These are phyloP conservation scores for Crocuta crocuta DNA, from an alignment of 2,113 vertebrate genomes.

Conservation along the genomic window DNA sequence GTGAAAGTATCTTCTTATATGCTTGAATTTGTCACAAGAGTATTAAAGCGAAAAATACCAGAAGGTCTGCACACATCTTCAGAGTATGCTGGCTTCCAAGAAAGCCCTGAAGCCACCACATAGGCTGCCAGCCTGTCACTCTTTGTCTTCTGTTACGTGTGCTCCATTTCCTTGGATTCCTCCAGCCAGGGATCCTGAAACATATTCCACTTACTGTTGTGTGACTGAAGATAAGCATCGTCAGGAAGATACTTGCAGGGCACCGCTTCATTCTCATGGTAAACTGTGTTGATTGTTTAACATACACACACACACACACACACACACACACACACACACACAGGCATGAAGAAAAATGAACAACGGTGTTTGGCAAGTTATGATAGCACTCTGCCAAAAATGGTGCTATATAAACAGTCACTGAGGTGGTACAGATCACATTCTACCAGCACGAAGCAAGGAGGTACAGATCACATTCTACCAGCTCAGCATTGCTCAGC, in stretches of 20 bases:
- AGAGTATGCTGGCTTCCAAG: background rate
- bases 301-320: background rate
- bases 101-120: background rate
- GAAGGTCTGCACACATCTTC: background rate
- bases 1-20: background rate
- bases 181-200: background rate
- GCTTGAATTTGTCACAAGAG: background rate
- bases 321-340: too few species aligned
- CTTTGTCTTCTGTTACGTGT: accelerated
- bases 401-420: background rate
- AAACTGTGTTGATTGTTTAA: background rate
- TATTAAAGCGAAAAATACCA: background rate
- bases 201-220: background rate
- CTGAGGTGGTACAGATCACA: background rate
- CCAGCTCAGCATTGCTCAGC: background rate
- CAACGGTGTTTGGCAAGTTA: background rate
- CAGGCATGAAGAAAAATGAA: background rate
- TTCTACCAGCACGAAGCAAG: background rate
- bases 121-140: accelerated
- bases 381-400: background rate
- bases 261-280: background rate
- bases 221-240: background rate
- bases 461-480: background rate
- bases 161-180: background rate
- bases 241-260: background rate